phyloP scores from a whole-genome alignment of 2,797 vertebrate genomes.

The Myoxocephalus aenaeus region DNA sequence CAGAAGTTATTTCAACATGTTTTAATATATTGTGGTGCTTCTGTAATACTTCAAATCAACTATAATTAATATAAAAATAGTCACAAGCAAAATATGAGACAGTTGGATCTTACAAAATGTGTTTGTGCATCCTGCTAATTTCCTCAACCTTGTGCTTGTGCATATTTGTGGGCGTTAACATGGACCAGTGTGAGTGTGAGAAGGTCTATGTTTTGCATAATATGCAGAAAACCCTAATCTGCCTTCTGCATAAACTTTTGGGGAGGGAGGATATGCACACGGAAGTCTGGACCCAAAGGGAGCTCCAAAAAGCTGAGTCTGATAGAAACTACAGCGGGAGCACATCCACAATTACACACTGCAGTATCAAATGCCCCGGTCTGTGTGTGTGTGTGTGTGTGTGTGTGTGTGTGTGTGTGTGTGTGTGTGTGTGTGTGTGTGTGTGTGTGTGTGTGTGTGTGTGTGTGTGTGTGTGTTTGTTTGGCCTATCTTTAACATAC shows the following conservation, averaged over 20 bases:
- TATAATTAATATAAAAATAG: neutral
- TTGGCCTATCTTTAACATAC: constrained; percentile 74
- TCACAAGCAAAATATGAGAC: neutral
- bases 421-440: constrained; percentile 2
- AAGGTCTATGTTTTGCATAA: constrained; percentile 22
- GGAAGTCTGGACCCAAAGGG: constrained; percentile 54
- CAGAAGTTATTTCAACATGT: neutral
- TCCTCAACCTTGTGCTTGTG: neutral
- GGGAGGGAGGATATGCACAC: constrained; percentile 34
- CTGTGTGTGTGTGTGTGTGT: constrained; percentile 2
- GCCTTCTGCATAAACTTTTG: constrained; percentile 33
- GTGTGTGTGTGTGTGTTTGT: too few species aligned
- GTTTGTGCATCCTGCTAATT: constrained; percentile 3
- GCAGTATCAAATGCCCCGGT: constrained; percentile 3
- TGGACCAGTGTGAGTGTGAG: neutral
- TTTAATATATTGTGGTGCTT: neutral
- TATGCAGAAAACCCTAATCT: constrained; percentile 34
- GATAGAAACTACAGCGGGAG: constrained; percentile 29
- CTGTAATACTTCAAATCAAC: neutral
- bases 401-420: constrained; percentile 6
- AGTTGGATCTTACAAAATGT: neutral
- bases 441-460: neutral
- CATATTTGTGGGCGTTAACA: neutral
- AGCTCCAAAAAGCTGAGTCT: constrained; percentile 53
- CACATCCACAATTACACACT: constrained; percentile 15